phyloP scores from a whole-genome alignment of 2,888 invertebrate genomes.

The Lamellibrachia columna region DNA sequence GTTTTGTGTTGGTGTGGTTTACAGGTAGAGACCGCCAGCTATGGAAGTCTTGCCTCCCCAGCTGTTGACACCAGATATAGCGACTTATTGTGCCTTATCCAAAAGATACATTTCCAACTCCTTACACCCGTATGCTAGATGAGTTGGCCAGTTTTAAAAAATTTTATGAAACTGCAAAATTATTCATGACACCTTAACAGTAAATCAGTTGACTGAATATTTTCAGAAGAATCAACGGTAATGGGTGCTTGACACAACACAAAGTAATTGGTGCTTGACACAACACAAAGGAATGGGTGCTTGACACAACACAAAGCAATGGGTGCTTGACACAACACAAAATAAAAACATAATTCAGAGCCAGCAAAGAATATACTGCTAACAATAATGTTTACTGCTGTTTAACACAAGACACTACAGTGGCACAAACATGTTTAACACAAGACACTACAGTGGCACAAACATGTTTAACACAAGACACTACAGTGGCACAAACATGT shows the following conservation, averaged over 20 bases:
- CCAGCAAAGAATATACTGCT: no score
- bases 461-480: no score
- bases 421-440: no score
- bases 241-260: background rate
- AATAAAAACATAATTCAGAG: no score
- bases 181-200: background rate
- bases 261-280: background rate
- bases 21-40: background rate
- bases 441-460: no score
- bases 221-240: background rate
- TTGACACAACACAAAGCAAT: background rate
- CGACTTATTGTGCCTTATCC: background rate
- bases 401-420: no score
- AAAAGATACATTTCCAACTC: background rate
- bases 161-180: background rate
- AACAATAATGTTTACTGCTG: no score
- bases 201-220: background rate
- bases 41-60: background rate
- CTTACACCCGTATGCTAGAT: background rate
- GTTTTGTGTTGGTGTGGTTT: background rate
- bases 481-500: no score
- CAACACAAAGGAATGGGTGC: background rate
- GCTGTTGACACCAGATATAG: background rate
- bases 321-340: no score
- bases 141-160: background rate